Evolutionary conservation across 1,140 invertebrate species (phyloP), one percentile per base, ranked within the genome.

Genomic region (Steinernema feltiae): DNA sequence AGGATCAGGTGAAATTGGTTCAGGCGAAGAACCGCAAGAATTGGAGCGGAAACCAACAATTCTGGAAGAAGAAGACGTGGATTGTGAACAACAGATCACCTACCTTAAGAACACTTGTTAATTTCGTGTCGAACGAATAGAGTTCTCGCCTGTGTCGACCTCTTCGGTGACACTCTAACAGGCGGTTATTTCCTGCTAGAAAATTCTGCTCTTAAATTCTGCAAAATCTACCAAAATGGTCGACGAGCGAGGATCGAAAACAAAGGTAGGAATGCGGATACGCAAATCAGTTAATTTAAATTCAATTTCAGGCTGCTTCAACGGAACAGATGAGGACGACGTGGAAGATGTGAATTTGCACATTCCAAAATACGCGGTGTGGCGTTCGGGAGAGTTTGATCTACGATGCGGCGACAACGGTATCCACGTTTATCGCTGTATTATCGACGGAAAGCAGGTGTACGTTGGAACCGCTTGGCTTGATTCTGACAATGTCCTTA

Each of bases 391-490:
- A 35, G 73, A 78, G 17, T 81, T 77, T 46, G 73, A 76, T 29
- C 63, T 76, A 3, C 69, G 78, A 53, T 81, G 80, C 63, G 80
- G 75, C 30, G 80, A 82, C 21, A 74, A 82, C 17, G 80, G 80
- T 30, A 32, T 81, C 32, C 70, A 72, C 30, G 74, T 81, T 17
- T 80, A 83, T 30, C 74, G 82, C 31, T 76, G 35, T 35, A 69
- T 21, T 32, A 30, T 74, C 48, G 24, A 30, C 29, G 69, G 69
- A 32, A 30, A 81, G 24, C 17, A 75, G 12, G 48, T 75, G 30
- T 72, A 83, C 24, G 71, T 77, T 15, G 81, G 80, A 24, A 79
- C 76, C 21, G 80, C 81, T 1, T 81, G 80, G 80, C 71, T 81
- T 53, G 80, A 81, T 31, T 31, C 41, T 24, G 81, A 81, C 30